A percentile compares a stretch with the other conserved stretches of the same genome.
Conservation (phyloP, 2,797 vertebrate genomes). For the Babyrousa celebensis region DNA sequence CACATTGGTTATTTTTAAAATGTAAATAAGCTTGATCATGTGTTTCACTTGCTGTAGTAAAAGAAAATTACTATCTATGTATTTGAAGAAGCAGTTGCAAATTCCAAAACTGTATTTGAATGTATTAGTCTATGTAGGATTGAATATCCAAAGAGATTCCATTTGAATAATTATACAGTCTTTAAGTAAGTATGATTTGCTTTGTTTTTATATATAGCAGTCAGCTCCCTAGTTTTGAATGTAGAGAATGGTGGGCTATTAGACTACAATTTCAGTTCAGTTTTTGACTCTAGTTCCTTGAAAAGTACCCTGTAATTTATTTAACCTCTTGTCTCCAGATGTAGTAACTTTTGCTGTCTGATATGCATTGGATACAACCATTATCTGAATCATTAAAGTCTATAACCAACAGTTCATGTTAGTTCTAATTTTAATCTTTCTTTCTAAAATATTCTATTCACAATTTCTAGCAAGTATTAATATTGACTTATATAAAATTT, state of each 20-base stretch:
- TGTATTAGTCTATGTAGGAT: neutral
- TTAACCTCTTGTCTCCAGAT: slow-evolving; percentile 9
- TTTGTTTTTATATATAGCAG: slow-evolving; percentile 55
- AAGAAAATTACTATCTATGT: neutral
- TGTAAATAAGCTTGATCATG: neutral
- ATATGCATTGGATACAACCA: slow-evolving; percentile 17
- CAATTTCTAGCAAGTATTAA: neutral
- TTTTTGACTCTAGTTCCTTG: slow-evolving; percentile 11
- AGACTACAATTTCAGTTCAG: slow-evolving; percentile 34
- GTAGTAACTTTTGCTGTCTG: slow-evolving; percentile 37
- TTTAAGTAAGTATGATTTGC: slow-evolving; percentile 64
- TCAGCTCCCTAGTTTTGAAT: neutral
- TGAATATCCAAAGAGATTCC: neutral
- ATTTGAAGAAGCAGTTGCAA: neutral
- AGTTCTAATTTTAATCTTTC: slow-evolving; percentile 39
- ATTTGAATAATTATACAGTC: neutral
- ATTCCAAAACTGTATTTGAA: slow-evolving; percentile 38
- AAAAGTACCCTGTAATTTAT: neutral
- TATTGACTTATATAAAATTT: neutral
- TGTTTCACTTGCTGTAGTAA: slow-evolving; percentile 5
- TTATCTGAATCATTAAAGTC: neutral
- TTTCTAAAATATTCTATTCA: neutral
- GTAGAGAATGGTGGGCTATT: neutral
- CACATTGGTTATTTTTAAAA: slow-evolving; percentile 5
- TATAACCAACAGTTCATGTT: neutral